Evolutionary conservation across 2,113 vertebrate genomes (phyloP), one percentile per base, ranked within the genome.

Genomic region (Alces alces): DNA sequence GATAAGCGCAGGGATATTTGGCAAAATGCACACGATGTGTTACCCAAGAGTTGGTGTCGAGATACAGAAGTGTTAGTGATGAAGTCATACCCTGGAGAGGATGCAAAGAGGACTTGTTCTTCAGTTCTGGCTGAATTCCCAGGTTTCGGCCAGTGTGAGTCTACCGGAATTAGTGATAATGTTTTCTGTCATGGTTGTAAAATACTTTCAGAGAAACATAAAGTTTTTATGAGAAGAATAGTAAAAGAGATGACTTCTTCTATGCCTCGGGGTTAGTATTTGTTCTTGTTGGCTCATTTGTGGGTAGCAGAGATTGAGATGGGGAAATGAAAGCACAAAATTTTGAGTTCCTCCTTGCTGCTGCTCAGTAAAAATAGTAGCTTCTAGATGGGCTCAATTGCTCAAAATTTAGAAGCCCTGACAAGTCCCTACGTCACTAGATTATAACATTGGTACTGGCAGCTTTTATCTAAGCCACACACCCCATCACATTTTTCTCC

Each of bases 161-260:
- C 98, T 98, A 98, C 98, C 97, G 97, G 99, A 99, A 99, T 98
- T 96, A 97, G 94, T 98, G 98, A 98, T 97, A 98, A 98, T 47
- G 76, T 98, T 99, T 99, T 99, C 99, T 99, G 98, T 98, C 98
- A 99, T 97, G 92, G 98, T 78, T 98, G 98, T 99, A 99, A 99
- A 99, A 98, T 98, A 99, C 97, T 99, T 99, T 98, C 92, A 2
- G 98, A 99, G 98, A 99, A 99, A 98, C 98, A 98, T 99, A 99
- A 99, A 99, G 98, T 98, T 99, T 99, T 99, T 99, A 99, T 98
- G 98, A 99, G 98, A 98, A 98, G 97, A 98, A 98, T 98, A 98
- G 98, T 98, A 98, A 99, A 99, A 98, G 76, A 92, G 90, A 98
- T 98, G 21, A 98, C 97, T 98, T 98, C 88, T 97, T 97, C 96